A percentile compares a stretch with the other conserved stretches of the same genome.
Evolutionary conservation across 2,797 vertebrate genomes (phyloP).

Genomic region (Halcyon leucocephala): DNA sequence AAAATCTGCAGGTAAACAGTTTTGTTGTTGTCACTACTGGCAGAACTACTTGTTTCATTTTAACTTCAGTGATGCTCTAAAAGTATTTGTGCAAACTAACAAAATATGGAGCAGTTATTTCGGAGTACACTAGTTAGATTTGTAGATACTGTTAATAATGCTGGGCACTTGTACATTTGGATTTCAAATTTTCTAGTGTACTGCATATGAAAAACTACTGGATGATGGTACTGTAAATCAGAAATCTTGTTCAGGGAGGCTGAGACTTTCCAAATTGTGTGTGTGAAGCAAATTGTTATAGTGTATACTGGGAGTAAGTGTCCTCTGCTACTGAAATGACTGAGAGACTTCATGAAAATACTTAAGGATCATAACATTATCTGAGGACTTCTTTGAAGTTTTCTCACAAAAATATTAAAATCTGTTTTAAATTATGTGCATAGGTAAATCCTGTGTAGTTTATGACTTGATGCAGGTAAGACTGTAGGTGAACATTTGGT

Average conservation of each 20-base stretch:
- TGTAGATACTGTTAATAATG: neutral
- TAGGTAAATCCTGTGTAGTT: neutral
- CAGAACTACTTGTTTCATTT: neutral
- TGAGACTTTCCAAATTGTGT: neutral
- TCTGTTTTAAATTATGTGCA: neutral
- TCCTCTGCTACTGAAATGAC: neutral
- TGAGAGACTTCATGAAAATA: neutral
- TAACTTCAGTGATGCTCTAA: neutral
- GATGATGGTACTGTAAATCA: neutral
- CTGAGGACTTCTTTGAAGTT: neutral
- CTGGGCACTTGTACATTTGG: neutral
- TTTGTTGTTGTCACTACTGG: neutral
- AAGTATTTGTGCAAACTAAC: neutral
- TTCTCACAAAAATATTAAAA: neutral
- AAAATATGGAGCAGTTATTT: neutral
- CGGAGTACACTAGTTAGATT: neutral
- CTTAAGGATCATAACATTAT: neutral
- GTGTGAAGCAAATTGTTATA: neutral
- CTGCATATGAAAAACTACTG: neutral
- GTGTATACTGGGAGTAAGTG: rapidly evolving
- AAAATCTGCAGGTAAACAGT: neutral
- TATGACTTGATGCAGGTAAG: neutral
- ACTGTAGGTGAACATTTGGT: neutral
- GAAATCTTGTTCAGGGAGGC: neutral
- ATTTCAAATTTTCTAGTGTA: neutral